These are phyloP conservation scores for Drosophila pandora DNA, from an alignment of 1,140 invertebrate species.

Conservation along the genomic window DNA sequence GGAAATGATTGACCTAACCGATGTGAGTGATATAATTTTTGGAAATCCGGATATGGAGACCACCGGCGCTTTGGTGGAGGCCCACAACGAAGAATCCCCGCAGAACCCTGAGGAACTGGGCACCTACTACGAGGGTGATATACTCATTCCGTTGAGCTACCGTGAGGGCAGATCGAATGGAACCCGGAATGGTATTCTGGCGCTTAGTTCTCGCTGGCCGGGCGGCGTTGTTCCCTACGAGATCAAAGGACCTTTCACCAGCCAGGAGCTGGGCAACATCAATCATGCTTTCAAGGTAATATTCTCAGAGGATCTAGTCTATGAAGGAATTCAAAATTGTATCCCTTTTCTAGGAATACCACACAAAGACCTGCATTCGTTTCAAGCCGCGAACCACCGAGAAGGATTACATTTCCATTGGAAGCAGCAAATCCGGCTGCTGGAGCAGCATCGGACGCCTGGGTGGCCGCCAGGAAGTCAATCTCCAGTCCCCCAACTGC, in stretches of 20 bases:
- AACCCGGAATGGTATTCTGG: slow-evolving; percentile 86
- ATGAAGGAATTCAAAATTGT: neutral
- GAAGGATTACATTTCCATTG: slow-evolving; percentile 88
- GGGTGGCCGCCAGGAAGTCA: slow-evolving; percentile 84
- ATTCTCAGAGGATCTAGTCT: neutral
- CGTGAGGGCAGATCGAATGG: slow-evolving; percentile 51
- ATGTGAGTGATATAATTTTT: slow-evolving; percentile 84
- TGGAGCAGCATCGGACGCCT: slow-evolving; percentile 91
- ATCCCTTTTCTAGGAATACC: slow-evolving; percentile 84
- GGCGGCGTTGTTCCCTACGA: slow-evolving; percentile 89
- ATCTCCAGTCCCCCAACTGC: slow-evolving; percentile 87
- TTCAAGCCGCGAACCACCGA: slow-evolving; percentile 87
- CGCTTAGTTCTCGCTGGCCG: slow-evolving; percentile 86
- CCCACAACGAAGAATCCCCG: slow-evolving; percentile 85
- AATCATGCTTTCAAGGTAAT: slow-evolving; percentile 85
- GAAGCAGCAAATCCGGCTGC: slow-evolving; percentile 88
- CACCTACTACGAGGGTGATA: slow-evolving; percentile 88
- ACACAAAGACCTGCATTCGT: slow-evolving; percentile 89
- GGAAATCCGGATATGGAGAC: slow-evolving; percentile 84
- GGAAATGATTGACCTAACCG: slow-evolving; percentile 84
- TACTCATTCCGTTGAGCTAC: slow-evolving; percentile 88
- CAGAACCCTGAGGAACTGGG: slow-evolving; percentile 91
- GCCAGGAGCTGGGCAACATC: slow-evolving; percentile 84
- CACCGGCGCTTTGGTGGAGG: slow-evolving; percentile 87
- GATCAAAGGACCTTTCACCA: slow-evolving; percentile 87